Base-by-base conservation (phyloP, 2,113 vertebrate genomes). In the Astur gentilis region DNA sequence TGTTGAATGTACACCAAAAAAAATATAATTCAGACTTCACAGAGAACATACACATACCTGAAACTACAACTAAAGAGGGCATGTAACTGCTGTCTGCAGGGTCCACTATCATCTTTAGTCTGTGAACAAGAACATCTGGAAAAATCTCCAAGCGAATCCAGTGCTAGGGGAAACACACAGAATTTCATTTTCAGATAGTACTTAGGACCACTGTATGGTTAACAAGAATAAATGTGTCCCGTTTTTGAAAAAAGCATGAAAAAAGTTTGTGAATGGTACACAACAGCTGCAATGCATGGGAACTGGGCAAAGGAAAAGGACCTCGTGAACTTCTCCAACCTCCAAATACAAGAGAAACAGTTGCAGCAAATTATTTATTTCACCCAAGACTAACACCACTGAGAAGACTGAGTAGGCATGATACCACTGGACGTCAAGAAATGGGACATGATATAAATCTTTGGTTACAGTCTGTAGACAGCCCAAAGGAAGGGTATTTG, bases 21-120 rank as follows among this genome's bases (percentile, higher is more conserved):
- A 22, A 10, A 9, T 22, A 27, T 34, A 13, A 18, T 49, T 45
- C 18, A 25, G 15, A 60, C 44, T 86, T 90, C 67, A 65, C 13
- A 44, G 19, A 90, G 18, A 49, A 83, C 3, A 83, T 26, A 85
- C 13, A 76, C 78, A 55, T 98, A 99, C 99, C 99, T 97, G 99
- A 99, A 57, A 99, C 99, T 19, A 99, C 99, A 38, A 99, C 99
- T 50, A 99, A 97, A 7, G 99, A 99, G 7, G 99, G 99, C 99
- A 99, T 99, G 97, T 99, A 99, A 97, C 99, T 99, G 97, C 99
- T 99, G 98, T 99, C 99, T 10, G 99, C 99, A 44, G 99, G 99
- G 91, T 99, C 99, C 14, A 99, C 99, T 19, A 98, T 98, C 99
- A 99, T 99, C 97, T 99, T 99, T 58, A 99, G 97, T 88, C 99